Base-by-base conservation (phyloP, 2,113 vertebrate genomes). In the Lepisosteus oculatus region DNA sequence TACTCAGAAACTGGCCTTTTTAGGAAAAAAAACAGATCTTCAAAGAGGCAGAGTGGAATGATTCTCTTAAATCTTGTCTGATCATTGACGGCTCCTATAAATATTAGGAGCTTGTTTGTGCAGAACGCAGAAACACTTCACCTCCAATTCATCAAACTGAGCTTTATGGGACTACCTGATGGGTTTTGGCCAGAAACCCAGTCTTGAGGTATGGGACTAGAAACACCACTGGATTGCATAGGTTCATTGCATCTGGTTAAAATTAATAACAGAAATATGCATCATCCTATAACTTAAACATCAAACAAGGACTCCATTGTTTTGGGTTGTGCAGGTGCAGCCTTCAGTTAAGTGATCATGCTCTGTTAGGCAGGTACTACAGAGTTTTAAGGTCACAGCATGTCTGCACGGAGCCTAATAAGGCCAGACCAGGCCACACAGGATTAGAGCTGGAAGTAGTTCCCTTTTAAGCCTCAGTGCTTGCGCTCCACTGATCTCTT, bases 401-500 rank as follows among this genome's bases (percentile, higher is more conserved):
- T 74, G 11, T 55, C 66, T 55, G 66, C 12, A 47, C 45, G 3
- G 51, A 43, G 47, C 57, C 57, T 57, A 64, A 69, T 62, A 59
- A 44, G 67, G 67, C 57, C 42, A 69, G 59, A 44, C 42, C 17
- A 44, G 47, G 17, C 56, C 15, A 42, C 66, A 64, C 61, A 9
- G 59, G 59, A 68, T 74, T 74, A 74, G 41, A 14, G 43, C 17
- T 29, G 44, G 57, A 74, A 63, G 72, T 57, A 61, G 72, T 56
- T 55, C n/a, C 15, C 44, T 56, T 43, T 65, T 74, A 69, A 74
- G 44, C 14, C 56, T 29, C 57, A 65, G 61, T 41, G 44, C 69
- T 69, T 64, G 67, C 45, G 61, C 67, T 65, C 67, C 55, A 69
- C 72, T 74, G 67, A 74, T 61, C 67, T 57, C 72, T 55, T 62